These are phyloP conservation scores for Metellina segmentata DNA, from an alignment of 2,888 invertebrate species.

Conservation along the genomic window DNA sequence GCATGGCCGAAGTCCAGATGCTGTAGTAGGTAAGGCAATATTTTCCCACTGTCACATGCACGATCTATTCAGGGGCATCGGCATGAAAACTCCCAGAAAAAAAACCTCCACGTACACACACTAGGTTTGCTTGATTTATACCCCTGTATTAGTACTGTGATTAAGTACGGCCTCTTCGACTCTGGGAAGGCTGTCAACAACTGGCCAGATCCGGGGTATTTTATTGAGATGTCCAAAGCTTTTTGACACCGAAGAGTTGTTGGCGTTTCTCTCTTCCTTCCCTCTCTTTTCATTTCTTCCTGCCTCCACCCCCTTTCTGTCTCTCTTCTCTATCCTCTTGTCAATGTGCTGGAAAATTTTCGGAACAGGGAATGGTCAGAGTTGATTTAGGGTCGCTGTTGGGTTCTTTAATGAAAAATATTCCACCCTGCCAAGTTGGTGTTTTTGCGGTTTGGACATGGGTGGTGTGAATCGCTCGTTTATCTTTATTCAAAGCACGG, in stretches of 20 bases:
- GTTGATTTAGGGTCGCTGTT: slow-evolving; percentile 15
- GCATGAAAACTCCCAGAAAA: slow-evolving; percentile 1
- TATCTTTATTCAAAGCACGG: neutral
- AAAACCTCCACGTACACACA: neutral
- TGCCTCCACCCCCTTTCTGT: neutral
- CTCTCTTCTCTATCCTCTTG: neutral
- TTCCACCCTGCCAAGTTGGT: slow-evolving; percentile 3
- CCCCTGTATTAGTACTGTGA: slow-evolving; percentile 65
- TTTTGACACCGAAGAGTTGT: slow-evolving; percentile 70
- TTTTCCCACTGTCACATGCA: slow-evolving; percentile 19
- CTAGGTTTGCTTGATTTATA: slow-evolving; percentile 62
- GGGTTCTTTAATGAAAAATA: slow-evolving; percentile 11
- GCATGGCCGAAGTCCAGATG: neutral
- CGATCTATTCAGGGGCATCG: slow-evolving; percentile 7
- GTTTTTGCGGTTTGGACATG: neutral
- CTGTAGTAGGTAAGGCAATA: slow-evolving; percentile 11
- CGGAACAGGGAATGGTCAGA: slow-evolving; percentile 5
- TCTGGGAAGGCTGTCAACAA: slow-evolving; percentile 50
- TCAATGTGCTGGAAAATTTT: slow-evolving; percentile 15
- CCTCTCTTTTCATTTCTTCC: neutral
- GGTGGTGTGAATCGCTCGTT: neutral
- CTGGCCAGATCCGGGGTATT: slow-evolving; percentile 42
- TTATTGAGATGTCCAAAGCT: slow-evolving; percentile 66
- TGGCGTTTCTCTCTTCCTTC: neutral
- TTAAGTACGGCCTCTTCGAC: slow-evolving; percentile 42